phyloP scores from a whole-genome alignment of 2,888 invertebrate genomes.

The Phymatocera aterrima region DNA sequence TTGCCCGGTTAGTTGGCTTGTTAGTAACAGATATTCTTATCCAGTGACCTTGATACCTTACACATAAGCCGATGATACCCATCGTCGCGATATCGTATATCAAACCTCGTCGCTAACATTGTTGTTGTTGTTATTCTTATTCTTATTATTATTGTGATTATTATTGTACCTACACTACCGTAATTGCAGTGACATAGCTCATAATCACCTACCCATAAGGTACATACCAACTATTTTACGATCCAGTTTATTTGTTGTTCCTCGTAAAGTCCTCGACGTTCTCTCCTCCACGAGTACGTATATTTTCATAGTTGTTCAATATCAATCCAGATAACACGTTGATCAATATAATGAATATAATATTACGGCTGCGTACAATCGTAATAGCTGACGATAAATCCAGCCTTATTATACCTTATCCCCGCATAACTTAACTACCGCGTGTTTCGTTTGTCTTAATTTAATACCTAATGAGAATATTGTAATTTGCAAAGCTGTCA shows the following conservation, averaged over 20 bases:
- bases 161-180: no score
- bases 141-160: no score
- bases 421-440: neutral
- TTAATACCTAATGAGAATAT: neutral
- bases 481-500: slow-evolving; percentile 21
- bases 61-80: neutral
- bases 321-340: neutral
- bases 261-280: neutral
- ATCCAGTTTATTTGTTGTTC: neutral
- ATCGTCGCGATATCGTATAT: neutral
- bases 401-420: neutral
- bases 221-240: no score
- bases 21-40: slow-evolving; percentile 2
- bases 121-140: no score
- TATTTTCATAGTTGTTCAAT: neutral
- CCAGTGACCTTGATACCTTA: slow-evolving; percentile 1
- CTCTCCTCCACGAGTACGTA: neutral
- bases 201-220: neutral
- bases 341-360: slow-evolving; percentile 18
- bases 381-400: neutral
- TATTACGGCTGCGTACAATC: neutral
- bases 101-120: neutral
- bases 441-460: neutral
- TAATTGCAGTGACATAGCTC: no score
- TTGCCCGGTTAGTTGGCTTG: neutral